Base-by-base conservation (phyloP, 2,888 invertebrate species). In the Caenorhabditis panamensis region DNA sequence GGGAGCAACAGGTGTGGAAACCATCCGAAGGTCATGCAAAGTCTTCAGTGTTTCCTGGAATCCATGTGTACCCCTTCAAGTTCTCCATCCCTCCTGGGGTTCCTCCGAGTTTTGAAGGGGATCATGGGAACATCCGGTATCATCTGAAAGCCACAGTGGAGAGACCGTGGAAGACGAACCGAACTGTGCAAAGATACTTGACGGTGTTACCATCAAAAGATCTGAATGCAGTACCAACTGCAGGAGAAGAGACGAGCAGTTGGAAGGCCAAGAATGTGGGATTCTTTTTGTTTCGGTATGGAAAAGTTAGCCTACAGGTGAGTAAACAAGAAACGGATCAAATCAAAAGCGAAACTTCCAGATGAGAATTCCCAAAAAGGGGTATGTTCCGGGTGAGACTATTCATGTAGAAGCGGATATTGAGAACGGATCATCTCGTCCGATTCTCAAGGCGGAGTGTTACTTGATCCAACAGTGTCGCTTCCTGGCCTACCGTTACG, bases 381-480 rank as follows among this genome's bases (percentile, higher is more conserved):
- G 84, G 2, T 83, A 80, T 24, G 82, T 84, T 3, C 82, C 82
- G 0, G 84, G 84, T 4, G 82, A 84, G 58, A 80, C 77, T 0
- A 83, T 84, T 3, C 36, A 47, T 16, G 73, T 82, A n/a, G 82
- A 84, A 2, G 69, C 66, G n/a, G 22, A 72, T 13, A 71, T 84
- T 20, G 82, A 82, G 8, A 84, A 84, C 41, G 49, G 36, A 13
- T 82, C 79, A 16, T 77, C 71, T 0, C 61, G 69, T 1, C 78
- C 75, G n/a, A 64, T 84, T 53, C 18, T 77, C 20, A 82, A 84
- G 53, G 82, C 76, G 9, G 81, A 81, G 41, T 81, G 66, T 56
- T 72, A 63, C 22, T 63, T 81, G 3, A 54, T 81, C 47, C 81
- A 77, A 37, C 81, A 72, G 37, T 77, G 81, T 20, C 71, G 77